These are phyloP conservation scores for Sebastes nivosus DNA, from an alignment of 2,797 vertebrate species.

Conservation along the genomic window DNA sequence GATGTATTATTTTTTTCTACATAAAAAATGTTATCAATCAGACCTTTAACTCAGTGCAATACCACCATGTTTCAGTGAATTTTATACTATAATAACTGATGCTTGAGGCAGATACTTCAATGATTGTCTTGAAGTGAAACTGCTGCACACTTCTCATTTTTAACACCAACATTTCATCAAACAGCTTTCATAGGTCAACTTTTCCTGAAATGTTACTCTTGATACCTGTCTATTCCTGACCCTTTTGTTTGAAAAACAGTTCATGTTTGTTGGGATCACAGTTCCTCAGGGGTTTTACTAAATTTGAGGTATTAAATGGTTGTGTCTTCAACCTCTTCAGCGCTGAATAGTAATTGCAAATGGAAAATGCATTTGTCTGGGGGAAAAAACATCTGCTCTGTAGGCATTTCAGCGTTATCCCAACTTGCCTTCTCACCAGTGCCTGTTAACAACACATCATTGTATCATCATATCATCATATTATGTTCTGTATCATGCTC, in stretches of 20 bases:
- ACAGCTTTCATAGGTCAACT: neutral
- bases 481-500: neutral
- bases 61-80: neutral
- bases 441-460: slow-evolving; percentile 2
- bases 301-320: too few relatives aligned
- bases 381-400: neutral
- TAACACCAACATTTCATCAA: neutral
- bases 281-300: too few relatives aligned
- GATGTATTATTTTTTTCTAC: too few relatives aligned
- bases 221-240: too few relatives aligned
- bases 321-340: neutral
- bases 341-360: too few relatives aligned
- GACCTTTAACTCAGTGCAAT: neutral
- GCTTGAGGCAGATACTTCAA: neutral
- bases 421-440: neutral
- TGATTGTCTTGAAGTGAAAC: neutral
- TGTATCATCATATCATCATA: neutral
- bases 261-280: too few relatives aligned
- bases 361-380: too few relatives aligned
- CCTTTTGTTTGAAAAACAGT: too few relatives aligned
- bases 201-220: too few relatives aligned
- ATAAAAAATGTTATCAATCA: too few relatives aligned
- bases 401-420: neutral
- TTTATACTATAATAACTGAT: neutral
- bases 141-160: neutral